Conservation (phyloP, 2,888 invertebrate genomes). For the Ophion ellenae region DNA sequence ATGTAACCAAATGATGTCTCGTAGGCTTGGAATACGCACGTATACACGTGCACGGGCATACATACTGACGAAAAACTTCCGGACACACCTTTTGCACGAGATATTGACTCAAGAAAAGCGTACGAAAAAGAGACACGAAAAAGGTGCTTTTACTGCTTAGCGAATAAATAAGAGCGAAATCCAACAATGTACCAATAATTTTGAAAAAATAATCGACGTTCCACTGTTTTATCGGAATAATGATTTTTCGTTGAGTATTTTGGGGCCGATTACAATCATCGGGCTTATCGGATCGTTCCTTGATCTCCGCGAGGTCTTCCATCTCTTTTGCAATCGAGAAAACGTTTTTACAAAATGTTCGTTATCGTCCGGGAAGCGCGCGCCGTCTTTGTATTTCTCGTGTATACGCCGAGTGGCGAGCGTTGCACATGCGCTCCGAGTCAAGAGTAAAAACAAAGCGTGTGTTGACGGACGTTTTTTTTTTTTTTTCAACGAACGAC, state of each 20-base stretch:
- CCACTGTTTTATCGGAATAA: constrained; percentile 72
- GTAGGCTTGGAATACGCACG: neutral
- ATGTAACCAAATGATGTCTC: neutral
- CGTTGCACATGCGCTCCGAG: neutral
- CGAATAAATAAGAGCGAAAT: neutral
- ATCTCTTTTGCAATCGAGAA: constrained; percentile 43
- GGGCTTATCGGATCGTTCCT: constrained; percentile 35
- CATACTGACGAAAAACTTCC: neutral
- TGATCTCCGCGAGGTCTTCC: constrained; percentile 48
- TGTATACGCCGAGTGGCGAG: neutral
- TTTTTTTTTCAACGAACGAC: neutral
- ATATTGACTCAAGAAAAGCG: too few relatives aligned
- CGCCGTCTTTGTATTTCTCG: neutral
- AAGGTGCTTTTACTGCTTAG: neutral
- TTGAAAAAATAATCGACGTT: constrained; percentile 74
- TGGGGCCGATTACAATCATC: constrained; percentile 11
- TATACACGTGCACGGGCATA: neutral
- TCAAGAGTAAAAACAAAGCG: neutral
- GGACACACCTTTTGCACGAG: neutral
- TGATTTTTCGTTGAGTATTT: constrained; percentile 43
- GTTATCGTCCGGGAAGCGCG: neutral
- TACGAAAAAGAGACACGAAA: neutral
- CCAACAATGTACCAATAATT: constrained; percentile 70
- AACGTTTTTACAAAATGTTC: neutral
- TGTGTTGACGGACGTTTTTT: neutral